These are phyloP conservation scores for Pyrgilauda ruficollis DNA, from an alignment of 2,113 vertebrate genomes.

Conservation along the genomic window DNA sequence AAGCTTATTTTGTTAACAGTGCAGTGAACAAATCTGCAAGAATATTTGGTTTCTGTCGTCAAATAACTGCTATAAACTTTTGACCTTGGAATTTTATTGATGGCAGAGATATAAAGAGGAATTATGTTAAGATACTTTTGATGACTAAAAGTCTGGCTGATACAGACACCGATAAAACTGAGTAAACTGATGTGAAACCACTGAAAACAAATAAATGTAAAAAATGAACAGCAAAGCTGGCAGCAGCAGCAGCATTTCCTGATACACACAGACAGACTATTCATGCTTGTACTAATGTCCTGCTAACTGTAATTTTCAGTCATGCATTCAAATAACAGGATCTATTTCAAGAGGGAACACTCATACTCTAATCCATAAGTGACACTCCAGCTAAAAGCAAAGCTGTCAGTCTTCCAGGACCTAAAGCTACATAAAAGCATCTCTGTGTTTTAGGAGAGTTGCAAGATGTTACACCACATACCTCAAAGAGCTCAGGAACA, in stretches of 20 bases:
- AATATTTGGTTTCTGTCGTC: background rate
- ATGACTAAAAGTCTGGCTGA: background rate
- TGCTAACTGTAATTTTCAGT: background rate
- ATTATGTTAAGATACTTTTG: background rate
- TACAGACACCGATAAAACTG: background rate
- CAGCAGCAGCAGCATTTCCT: background rate
- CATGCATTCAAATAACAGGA: background rate
- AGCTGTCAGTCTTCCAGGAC: background rate
- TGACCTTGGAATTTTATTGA: background rate
- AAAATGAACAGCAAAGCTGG: background rate
- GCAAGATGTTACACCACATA: background rate
- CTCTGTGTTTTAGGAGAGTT: background rate
- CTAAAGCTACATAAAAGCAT: background rate
- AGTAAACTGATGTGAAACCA: conserved; percentile 1
- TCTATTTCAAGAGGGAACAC: background rate
- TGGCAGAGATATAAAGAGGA: background rate
- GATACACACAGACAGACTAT: background rate
- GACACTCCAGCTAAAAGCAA: background rate
- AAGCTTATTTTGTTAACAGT: background rate
- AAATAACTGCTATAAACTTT: background rate
- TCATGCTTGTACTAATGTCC: background rate
- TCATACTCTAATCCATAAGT: background rate
- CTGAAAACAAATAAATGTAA: background rate
- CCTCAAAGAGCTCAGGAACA: background rate
- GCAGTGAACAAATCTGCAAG: background rate